These are phyloP conservation scores for Acanthosoma haemorrhoidale DNA, from an alignment of 2,888 invertebrate genomes.

Conservation along the genomic window DNA sequence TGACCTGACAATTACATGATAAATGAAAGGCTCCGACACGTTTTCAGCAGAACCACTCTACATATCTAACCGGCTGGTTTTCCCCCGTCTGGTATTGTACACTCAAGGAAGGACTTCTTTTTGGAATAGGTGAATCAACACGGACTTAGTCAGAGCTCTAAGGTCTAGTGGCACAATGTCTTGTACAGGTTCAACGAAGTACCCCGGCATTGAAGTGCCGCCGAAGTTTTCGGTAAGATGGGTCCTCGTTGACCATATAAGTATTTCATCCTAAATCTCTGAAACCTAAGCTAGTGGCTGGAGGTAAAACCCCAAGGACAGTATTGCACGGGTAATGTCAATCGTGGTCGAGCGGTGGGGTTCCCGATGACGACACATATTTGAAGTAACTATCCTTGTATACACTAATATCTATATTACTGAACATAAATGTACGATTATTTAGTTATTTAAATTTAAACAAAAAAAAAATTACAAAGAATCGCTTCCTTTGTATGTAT, in stretches of 20 bases:
- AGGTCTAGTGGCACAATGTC: not conserved
- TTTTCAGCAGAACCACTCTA: not conserved
- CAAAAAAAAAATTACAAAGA: no score
- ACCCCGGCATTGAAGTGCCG: not conserved
- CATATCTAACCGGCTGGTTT: not conserved
- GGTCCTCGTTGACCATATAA: not conserved
- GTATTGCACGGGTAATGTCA: not conserved
- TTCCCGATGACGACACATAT: not conserved
- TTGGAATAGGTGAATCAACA: not conserved
- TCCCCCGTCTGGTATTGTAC: not conserved
- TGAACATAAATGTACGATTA: no score
- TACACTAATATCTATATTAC: not conserved
- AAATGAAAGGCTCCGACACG: no score
- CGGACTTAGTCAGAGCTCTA: not conserved
- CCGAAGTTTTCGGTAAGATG: not conserved
- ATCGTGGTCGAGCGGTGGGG: not conserved
- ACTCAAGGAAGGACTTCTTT: not conserved
- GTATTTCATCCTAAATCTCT: conserved; percentile 1
- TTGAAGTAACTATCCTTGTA: no score
- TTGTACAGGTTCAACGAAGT: not conserved
- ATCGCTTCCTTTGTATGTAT: no score
- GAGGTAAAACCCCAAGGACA: conserved; percentile 10
- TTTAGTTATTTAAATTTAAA: no score
- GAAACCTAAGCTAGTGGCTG: not conserved
- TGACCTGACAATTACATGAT: not conserved